Evolutionary conservation across 2,888 invertebrate species (phyloP), one percentile per base, ranked within the genome.

Genomic region (Argyresthia goedartella): DNA sequence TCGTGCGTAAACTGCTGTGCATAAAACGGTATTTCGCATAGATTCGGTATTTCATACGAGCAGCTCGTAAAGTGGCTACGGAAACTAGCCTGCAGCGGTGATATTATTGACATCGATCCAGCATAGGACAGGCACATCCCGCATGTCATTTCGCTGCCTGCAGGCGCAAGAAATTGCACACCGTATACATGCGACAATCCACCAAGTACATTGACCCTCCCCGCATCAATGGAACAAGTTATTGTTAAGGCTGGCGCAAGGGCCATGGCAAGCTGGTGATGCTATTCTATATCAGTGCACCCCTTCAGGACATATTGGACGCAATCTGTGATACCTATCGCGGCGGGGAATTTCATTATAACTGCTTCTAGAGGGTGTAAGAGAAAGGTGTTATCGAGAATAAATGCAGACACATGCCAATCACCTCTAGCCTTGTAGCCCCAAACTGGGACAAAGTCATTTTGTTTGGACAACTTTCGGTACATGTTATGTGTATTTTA

Each of bases 81-180:
- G 25, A 2, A 25, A 25, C 14, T 44, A 45, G 45, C 51, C 51
- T 39, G 51, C 6, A 39, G 51, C 45, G 36, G 36, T 51, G 47
- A 45, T 36, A 72, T 74, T 76, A 76, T 76, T 73, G 73, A 69
- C 67, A 69, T 73, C 75, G 69, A 71, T 72, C 33, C 46, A 13
- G 41, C 25, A 74, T 74, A 73, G 71, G 71, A 71, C 65, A 44
- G 69, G 63, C 63, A 62, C 69, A 67, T 72, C 71, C 71, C 77
- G 63, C 71, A 79, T 74, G 80, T 78, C 76, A 79, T 81, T 77
- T 76, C 66, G 66, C 64, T 72, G 77, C 76, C 78, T 73, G 65
- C 71, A 74, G 74, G 75, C 75, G 67, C 76, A 79, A 81, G 81
- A 77, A 80, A 81, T 81, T 81, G 81, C 81, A 80, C 73, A 72